Percentiles rank a stretch among this genome's conserved stretches.
phyloP scores from a whole-genome alignment of 2,113 vertebrate species.

The Neoarius graeffei region DNA sequence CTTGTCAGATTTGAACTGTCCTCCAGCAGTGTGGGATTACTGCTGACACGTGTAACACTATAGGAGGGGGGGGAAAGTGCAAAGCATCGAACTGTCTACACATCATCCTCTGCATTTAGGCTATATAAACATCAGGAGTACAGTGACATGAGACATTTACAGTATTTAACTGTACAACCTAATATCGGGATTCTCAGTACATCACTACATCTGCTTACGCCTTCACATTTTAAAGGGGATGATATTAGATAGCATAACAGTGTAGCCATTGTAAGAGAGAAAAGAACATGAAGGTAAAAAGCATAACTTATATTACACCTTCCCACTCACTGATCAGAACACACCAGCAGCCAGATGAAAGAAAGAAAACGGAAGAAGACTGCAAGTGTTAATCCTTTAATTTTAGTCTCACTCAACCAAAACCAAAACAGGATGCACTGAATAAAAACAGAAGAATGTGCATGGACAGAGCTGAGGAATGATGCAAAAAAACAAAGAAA shows the following conservation, averaged over 20 bases:
- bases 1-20: conserved; percentile 32
- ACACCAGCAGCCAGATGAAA: neutral
- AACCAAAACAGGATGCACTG: conserved; percentile 8
- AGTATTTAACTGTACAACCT: neutral
- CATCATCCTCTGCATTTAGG: neutral
- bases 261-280: neutral
- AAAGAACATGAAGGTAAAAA: neutral
- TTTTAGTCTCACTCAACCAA: neutral
- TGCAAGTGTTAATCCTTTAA: neutral
- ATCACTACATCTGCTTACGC: neutral
- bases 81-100: neutral
- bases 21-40: conserved; percentile 27
- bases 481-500: neutral
- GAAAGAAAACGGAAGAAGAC: neutral
- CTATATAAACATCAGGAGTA: neutral
- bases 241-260: neutral
- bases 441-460: neutral
- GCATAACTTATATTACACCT: neutral
- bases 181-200: neutral
- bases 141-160: neutral
- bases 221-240: neutral
- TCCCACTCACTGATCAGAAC: neutral
- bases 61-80: neutral
- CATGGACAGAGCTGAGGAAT: neutral
- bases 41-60: conserved; percentile 43